Evolutionary conservation across 2,113 vertebrate species (phyloP).

Genomic region (Silurus asotus): DNA sequence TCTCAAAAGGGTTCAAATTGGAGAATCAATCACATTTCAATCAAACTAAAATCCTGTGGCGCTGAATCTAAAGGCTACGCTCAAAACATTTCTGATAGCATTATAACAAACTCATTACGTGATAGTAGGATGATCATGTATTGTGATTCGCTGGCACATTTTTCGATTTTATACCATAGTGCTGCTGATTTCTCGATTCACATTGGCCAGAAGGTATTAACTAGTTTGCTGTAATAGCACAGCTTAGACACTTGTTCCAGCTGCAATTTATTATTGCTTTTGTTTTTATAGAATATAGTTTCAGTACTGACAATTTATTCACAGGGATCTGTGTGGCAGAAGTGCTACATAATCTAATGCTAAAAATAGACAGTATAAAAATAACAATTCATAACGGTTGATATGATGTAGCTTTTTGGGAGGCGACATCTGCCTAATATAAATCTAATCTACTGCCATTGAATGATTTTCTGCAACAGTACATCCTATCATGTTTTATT

Average conservation of each 20-base stretch:
- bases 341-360: neutral
- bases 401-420: neutral
- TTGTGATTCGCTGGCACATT: neutral
- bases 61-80: slow-evolving; percentile 4
- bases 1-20: neutral
- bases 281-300: neutral
- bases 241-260: neutral
- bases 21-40: slow-evolving; percentile 24
- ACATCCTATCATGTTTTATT: neutral
- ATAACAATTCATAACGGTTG: neutral
- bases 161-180: neutral
- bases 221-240: neutral
- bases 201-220: neutral
- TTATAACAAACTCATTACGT: slow-evolving; percentile 5
- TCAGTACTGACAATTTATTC: neutral
- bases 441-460: neutral
- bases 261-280: neutral
- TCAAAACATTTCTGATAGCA: slow-evolving; percentile 9
- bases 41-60: neutral
- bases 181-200: neutral
- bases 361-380: neutral
- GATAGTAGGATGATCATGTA: neutral
- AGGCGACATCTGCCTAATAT: neutral
- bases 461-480: neutral
- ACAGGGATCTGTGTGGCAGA: neutral